Percentiles rank a stretch among this genome's conserved stretches.
These are phyloP conservation scores for Coracopsis vasa DNA, from an alignment of 2,113 vertebrate genomes.

Conservation along the genomic window DNA sequence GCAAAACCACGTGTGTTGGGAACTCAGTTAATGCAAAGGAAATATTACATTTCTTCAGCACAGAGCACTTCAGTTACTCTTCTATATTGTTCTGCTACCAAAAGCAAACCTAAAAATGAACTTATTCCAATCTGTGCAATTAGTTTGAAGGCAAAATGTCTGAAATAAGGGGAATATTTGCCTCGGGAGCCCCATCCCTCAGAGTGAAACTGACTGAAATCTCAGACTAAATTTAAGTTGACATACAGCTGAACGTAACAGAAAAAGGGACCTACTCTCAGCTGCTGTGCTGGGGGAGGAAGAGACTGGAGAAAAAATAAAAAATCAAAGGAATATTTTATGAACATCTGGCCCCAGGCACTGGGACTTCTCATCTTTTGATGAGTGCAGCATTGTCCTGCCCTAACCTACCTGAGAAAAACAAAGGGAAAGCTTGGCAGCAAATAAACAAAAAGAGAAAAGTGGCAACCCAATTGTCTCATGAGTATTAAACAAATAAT, in stretches of 20 bases:
- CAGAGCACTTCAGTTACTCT: background rate
- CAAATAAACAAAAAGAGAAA: background rate
- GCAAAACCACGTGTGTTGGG: background rate
- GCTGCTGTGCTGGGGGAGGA: background rate
- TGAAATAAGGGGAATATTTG: background rate
- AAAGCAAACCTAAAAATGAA: conserved; percentile 1
- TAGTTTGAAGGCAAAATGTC: background rate
- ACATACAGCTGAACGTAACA: conserved; percentile 1
- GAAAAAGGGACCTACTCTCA: background rate
- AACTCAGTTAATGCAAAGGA: background rate
- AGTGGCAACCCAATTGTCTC: background rate
- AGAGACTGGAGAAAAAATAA: background rate
- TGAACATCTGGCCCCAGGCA: conserved; percentile 54
- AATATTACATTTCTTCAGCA: background rate
- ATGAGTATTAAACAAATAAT: background rate
- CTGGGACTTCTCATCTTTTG: conserved; percentile 18
- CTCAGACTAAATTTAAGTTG: background rate
- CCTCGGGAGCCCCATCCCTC: background rate
- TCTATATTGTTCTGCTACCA: background rate
- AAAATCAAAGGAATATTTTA: conserved; percentile 65
- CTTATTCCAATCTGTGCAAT: background rate
- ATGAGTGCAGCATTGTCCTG: background rate
- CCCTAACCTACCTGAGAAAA: background rate
- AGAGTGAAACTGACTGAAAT: background rate
- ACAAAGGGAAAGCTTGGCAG: background rate